phyloP scores from a whole-genome alignment of 2,113 vertebrate genomes.

The Rousettus leschenaultii region DNA sequence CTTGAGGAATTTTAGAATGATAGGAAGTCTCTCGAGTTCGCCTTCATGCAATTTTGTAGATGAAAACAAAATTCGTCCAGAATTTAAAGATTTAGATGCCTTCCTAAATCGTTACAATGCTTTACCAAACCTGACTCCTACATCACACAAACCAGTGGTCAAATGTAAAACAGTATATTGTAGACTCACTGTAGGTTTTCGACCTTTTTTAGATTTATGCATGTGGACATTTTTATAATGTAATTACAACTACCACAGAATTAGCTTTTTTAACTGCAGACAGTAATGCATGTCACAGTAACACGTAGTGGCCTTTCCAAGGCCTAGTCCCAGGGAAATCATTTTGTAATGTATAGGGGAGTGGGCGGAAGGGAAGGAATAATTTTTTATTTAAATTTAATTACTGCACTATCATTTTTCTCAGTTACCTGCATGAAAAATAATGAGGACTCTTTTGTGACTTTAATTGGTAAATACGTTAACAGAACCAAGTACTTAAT shows the following conservation, averaged over 20 bases:
- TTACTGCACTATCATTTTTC: slow-evolving; percentile 82
- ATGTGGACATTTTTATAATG: slow-evolving; percentile 86
- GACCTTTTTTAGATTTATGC: slow-evolving; percentile 86
- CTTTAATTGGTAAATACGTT: slow-evolving; percentile 85
- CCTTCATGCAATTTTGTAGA: slow-evolving; percentile 86
- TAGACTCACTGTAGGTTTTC: slow-evolving; percentile 88
- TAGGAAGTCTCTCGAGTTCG: slow-evolving; percentile 86
- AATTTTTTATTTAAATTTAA: slow-evolving; percentile 80
- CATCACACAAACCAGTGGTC: slow-evolving; percentile 85
- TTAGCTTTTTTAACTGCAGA: slow-evolving; percentile 85
- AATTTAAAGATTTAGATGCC: slow-evolving; percentile 86
- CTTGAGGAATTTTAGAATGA: slow-evolving; percentile 79
- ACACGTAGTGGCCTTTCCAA: slow-evolving; percentile 81
- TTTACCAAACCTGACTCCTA: slow-evolving; percentile 90
- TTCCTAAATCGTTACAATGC: slow-evolving; percentile 89
- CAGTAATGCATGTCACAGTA: slow-evolving; percentile 94
- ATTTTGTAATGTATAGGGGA: slow-evolving; percentile 74
- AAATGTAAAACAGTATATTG: slow-evolving; percentile 85
- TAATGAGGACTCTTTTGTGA: slow-evolving; percentile 81
- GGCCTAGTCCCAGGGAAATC: slow-evolving; percentile 81
- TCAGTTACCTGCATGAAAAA: slow-evolving; percentile 84
- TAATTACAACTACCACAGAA: slow-evolving; percentile 85
- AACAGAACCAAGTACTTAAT: slow-evolving; percentile 82
- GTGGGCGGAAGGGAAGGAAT: slow-evolving; percentile 78
- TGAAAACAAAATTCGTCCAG: slow-evolving; percentile 80